These are phyloP conservation scores for Pachyseris speciosa DNA, from an alignment of 64 coral and sea anemone genomes.

Conservation along the genomic window DNA sequence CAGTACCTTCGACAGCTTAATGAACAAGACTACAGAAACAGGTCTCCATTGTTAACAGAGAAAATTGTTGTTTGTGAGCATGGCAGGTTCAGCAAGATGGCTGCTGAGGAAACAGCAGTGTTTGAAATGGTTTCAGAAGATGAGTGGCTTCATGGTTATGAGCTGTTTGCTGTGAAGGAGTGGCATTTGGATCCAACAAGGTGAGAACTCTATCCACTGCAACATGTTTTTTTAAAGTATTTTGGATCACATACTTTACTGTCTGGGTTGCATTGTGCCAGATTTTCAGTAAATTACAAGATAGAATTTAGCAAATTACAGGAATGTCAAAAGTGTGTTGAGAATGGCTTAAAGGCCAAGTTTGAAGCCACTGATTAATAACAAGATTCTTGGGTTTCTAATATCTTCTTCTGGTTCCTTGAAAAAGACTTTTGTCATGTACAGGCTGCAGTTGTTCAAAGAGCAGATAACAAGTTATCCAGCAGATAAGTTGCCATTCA, in stretches of 20 bases:
- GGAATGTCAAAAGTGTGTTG: not conserved
- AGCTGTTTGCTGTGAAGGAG: slow-evolving; percentile 84
- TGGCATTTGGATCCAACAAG: slow-evolving; percentile 87
- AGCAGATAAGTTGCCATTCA: too few species aligned
- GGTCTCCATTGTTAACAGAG: not conserved
- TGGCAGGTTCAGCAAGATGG: slow-evolving; percentile 45
- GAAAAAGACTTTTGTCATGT: too few species aligned
- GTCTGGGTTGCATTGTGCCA: too few species aligned
- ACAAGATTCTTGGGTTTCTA: too few species aligned
- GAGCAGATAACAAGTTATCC: too few species aligned
- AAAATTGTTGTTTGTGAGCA: slow-evolving; percentile 74
- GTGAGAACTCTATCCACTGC: slow-evolving; percentile 33
- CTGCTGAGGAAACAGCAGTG: slow-evolving; percentile 29
- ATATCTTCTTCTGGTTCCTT: too few species aligned
- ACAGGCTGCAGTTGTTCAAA: too few species aligned
- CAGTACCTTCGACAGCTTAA: slow-evolving; percentile 76
- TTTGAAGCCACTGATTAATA: too few species aligned
- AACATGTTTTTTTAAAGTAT: too few species aligned
- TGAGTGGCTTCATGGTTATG: slow-evolving; percentile 72
- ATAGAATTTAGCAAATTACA: not conserved
- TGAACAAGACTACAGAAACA: slow-evolving; percentile 72
- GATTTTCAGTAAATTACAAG: too few species aligned
- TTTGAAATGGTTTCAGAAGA: slow-evolving; percentile 75
- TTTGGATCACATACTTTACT: too few species aligned
- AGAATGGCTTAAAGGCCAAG: not conserved